Conservation (phyloP, 2,797 vertebrate species). For the Sebastes kiyomatsui region DNA sequence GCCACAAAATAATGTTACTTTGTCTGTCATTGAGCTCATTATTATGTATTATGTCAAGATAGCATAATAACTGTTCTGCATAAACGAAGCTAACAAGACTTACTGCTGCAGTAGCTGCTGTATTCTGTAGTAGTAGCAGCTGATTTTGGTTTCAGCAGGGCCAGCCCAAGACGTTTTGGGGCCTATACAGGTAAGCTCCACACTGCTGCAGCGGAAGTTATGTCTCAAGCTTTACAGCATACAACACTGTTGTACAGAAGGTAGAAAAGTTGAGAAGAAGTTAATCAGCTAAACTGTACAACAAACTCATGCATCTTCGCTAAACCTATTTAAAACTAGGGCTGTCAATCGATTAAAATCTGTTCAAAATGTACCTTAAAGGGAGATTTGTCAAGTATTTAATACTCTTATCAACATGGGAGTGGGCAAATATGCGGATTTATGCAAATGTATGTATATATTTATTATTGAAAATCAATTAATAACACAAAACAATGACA, state of each 20-base stretch:
- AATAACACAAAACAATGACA: too few species aligned
- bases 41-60: not conserved
- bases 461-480: rapidly evolving
- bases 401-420: too few species aligned
- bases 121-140: not conserved
- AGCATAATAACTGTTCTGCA: not conserved
- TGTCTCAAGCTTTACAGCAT: not conserved
- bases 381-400: too few species aligned
- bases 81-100: not conserved
- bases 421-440: too few species aligned
- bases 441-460: too few species aligned
- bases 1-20: not conserved
- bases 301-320: not conserved
- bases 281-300: too few species aligned
- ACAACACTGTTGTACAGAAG: too few species aligned
- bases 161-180: rapidly evolving
- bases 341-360: too few species aligned
- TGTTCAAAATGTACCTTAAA: too few species aligned
- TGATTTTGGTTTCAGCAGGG: not conserved
- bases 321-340: not conserved
- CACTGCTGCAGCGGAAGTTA: not conserved
- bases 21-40: not conserved
- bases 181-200: too few species aligned
- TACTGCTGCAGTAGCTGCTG: not conserved
- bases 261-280: not conserved